Conservation (phyloP, 2,797 vertebrate genomes). For the Acomys russatus region DNA sequence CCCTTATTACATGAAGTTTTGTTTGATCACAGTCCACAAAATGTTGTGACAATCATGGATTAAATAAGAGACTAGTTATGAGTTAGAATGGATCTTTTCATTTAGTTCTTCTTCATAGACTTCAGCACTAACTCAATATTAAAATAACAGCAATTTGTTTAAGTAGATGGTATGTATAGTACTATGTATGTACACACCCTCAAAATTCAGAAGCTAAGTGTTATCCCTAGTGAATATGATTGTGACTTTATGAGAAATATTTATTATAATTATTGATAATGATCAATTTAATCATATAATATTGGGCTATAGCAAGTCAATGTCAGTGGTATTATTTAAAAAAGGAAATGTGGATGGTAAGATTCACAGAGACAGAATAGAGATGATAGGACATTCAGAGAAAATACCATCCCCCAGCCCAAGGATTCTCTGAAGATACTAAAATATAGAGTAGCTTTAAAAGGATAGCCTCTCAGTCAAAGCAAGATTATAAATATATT, state of each 20-base stretch:
- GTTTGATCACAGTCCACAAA: neutral
- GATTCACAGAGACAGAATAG: neutral
- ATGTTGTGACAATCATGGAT: neutral
- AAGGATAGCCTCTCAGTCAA: no score
- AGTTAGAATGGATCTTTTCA: neutral
- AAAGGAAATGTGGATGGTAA: neutral
- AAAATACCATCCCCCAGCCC: neutral
- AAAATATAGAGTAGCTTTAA: neutral
- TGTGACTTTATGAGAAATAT: neutral
- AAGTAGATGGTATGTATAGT: neutral
- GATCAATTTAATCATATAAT: neutral
- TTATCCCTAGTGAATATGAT: neutral
- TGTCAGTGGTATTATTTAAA: neutral
- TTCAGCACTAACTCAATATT: neutral
- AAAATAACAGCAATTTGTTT: neutral
- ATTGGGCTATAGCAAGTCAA: neutral
- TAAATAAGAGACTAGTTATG: neutral
- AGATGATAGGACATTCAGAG: neutral
- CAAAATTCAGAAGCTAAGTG: neutral
- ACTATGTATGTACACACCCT: neutral
- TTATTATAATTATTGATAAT: neutral
- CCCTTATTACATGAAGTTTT: neutral
- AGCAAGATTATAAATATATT: neutral
- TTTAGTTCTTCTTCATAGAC: neutral
- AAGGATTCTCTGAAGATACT: neutral